Percentiles rank a stretch among this genome's conserved stretches.
phyloP scores from a whole-genome alignment of 1,140 invertebrate species.

The Nasonia giraulti region DNA sequence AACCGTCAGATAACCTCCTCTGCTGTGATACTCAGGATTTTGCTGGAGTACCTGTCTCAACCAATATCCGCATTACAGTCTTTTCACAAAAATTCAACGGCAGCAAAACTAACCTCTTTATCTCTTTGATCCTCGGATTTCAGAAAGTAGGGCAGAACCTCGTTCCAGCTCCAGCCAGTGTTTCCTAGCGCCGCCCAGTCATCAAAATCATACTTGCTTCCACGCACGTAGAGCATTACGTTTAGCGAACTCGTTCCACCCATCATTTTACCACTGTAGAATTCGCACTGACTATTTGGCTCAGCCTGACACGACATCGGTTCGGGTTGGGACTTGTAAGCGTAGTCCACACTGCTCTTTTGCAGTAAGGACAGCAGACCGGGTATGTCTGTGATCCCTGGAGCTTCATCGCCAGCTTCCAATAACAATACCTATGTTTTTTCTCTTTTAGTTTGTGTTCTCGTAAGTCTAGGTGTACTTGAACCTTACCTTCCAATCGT shows the following conservation, averaged over 20 bases:
- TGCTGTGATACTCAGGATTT: background rate
- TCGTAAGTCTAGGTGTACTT: slow-evolving; percentile 43
- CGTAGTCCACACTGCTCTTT: background rate
- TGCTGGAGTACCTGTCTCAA: too few relatives aligned
- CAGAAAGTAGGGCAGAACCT: slow-evolving; percentile 75
- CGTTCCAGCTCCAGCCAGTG: slow-evolving; percentile 77
- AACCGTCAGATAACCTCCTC: background rate
- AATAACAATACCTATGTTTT: slow-evolving; percentile 9
- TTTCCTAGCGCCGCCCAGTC: slow-evolving; percentile 75
- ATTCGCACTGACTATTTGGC: background rate
- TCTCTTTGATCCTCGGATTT: slow-evolving; percentile 67
- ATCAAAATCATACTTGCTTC: slow-evolving; percentile 72
- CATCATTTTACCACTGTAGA: slow-evolving; percentile 64
- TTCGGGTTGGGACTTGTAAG: background rate
- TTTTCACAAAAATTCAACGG: slow-evolving; percentile 15
- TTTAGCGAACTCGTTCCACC: slow-evolving; percentile 79
- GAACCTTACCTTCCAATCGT: background rate
- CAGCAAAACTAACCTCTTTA: background rate
- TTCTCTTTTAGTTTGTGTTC: background rate
- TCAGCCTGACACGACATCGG: background rate
- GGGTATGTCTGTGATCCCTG: slow-evolving; percentile 52
- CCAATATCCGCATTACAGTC: background rate
- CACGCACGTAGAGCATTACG: slow-evolving; percentile 79
- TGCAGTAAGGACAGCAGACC: background rate
- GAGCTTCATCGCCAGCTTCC: slow-evolving; percentile 31